phyloP scores from a whole-genome alignment of 2,113 vertebrate genomes.

The Vulpes ferrilata region DNA sequence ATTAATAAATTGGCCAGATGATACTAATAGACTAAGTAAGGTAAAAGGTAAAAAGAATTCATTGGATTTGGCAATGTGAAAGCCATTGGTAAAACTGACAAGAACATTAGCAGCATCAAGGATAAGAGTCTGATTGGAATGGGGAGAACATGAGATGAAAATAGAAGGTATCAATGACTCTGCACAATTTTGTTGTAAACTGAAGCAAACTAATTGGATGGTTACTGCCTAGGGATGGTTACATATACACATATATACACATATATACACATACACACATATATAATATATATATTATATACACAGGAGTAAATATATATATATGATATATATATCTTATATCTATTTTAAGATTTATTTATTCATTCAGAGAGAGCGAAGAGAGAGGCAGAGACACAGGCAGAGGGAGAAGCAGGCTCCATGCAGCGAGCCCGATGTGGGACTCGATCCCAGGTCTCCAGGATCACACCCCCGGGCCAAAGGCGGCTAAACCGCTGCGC shows the following conservation, averaged over 20 bases:
- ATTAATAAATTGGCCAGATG: neutral
- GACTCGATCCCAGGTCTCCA: too few species aligned
- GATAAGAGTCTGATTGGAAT: neutral
- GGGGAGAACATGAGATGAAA: neutral
- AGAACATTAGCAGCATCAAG: neutral
- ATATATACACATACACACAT: neutral
- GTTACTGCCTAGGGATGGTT: neutral
- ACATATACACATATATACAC: neutral
- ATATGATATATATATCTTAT: neutral
- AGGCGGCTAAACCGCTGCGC: too few species aligned
- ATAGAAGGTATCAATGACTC: neutral
- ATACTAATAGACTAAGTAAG: neutral
- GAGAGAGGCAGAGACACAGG: too few species aligned
- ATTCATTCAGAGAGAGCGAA: too few species aligned
- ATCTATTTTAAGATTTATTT: neutral
- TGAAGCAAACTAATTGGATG: neutral
- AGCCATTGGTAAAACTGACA: neutral
- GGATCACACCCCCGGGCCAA: too few species aligned
- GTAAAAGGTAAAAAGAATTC: neutral
- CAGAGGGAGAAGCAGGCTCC: too few species aligned
- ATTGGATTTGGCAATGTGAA: neutral
- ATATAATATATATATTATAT: neutral
- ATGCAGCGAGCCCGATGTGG: too few species aligned
- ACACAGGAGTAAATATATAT: neutral
- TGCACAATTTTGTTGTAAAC: neutral